Evolutionary conservation across 2,113 vertebrate genomes (phyloP).

Genomic region (Rhynchopsitta pachyrhyncha): DNA sequence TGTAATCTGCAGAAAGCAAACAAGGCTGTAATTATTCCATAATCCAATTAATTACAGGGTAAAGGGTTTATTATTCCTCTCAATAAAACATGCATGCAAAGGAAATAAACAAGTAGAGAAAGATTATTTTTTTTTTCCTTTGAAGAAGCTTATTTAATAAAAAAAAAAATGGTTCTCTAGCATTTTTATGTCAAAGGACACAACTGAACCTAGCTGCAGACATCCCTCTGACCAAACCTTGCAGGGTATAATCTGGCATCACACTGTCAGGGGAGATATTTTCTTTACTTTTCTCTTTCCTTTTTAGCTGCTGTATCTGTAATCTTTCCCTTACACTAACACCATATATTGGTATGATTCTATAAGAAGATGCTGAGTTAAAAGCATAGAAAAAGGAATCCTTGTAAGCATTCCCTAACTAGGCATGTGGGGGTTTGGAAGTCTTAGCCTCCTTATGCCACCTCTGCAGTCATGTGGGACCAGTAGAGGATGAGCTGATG

Average conservation of each 20-base stretch:
- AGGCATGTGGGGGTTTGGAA: background rate
- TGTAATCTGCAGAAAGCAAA: constrained; percentile 81
- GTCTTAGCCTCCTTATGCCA: background rate
- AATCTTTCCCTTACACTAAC: background rate
- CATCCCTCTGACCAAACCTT: background rate
- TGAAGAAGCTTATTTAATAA: background rate
- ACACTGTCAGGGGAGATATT: background rate
- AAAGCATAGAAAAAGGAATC: background rate
- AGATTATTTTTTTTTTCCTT: background rate
- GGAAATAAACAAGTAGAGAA: constrained; percentile 34
- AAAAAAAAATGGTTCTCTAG: background rate
- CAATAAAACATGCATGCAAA: constrained; percentile 67
- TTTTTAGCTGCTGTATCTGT: background rate
- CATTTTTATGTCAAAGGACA: background rate
- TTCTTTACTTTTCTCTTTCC: background rate
- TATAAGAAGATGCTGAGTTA: background rate
- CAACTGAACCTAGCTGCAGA: background rate
- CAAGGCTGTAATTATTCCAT: constrained; percentile 79
- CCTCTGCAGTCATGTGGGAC: accelerated
- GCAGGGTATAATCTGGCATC: background rate
- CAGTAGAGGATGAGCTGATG: background rate
- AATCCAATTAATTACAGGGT: constrained; percentile 81
- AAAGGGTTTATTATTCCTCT: constrained; percentile 71
- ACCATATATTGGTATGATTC: background rate
- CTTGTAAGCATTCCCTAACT: background rate